Evolutionary conservation across 2,797 vertebrate genomes (phyloP).

Genomic region (Meda fulgida): DNA sequence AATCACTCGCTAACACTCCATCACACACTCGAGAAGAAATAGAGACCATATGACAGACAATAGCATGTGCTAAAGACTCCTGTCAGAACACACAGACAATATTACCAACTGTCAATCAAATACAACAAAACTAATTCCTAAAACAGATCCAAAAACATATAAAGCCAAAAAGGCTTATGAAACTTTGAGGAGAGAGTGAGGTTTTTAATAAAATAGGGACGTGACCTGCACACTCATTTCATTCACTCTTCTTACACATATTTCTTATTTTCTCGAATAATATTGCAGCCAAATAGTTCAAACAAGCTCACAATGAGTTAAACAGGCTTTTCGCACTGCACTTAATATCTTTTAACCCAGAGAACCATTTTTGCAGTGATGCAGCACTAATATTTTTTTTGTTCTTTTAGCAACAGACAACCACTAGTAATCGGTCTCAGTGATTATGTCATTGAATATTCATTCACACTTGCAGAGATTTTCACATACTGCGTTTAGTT

Average conservation of each 20-base stretch:
- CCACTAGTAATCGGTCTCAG: background rate
- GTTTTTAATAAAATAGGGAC: background rate
- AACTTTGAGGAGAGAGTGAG: background rate
- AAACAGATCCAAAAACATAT: background rate
- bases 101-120: conserved; percentile 25
- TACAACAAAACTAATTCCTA: background rate
- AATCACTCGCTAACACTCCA: conserved; percentile 69
- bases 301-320: background rate
- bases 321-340: background rate
- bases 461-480: background rate
- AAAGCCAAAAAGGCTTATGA: background rate
- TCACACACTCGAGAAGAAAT: conserved; percentile 22
- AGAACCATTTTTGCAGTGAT: background rate
- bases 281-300: background rate
- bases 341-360: background rate
- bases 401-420: background rate
- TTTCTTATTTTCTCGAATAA: background rate
- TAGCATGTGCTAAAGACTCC: conserved; percentile 17
- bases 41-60: conserved; percentile 5
- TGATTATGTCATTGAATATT: background rate
- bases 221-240: background rate
- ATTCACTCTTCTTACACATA: background rate
- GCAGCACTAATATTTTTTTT: background rate
- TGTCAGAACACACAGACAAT: conserved; percentile 17
- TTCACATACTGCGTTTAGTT: background rate